Conservation (phyloP, 2,888 invertebrate species). For the Hyppa rectilinea region DNA sequence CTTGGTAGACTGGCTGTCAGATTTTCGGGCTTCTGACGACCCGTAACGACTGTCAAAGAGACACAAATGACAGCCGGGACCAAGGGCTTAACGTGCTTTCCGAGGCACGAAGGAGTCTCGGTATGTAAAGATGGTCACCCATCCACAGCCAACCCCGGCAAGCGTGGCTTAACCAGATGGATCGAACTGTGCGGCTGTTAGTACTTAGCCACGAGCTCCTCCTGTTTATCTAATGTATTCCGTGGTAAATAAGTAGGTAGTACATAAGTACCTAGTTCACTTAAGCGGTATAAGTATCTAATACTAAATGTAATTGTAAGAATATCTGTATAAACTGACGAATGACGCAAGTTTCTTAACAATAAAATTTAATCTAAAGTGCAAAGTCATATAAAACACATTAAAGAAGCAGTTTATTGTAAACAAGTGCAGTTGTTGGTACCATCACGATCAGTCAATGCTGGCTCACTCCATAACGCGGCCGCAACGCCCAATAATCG, state of each 20-base stretch:
- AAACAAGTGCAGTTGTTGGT: constrained; percentile 88
- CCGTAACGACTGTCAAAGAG: no score
- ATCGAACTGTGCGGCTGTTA: no score
- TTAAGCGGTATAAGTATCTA: background rate
- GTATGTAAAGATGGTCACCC: no score
- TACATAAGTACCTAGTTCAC: background rate
- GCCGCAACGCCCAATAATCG: constrained; percentile 78
- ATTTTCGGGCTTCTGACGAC: no score
- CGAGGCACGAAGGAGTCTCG: no score
- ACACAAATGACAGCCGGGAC: no score
- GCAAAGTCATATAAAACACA: constrained; percentile 88
- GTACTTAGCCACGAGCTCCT: no score
- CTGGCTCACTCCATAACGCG: constrained; percentile 80
- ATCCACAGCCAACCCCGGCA: no score
- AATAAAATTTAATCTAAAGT: constrained; percentile 86
- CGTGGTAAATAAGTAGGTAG: background rate
- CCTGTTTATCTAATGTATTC: background rate
- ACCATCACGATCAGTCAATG: constrained; percentile 84
- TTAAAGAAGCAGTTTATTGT: constrained; percentile 87
- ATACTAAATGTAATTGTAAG: constrained; percentile 56
- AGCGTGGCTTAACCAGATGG: no score
- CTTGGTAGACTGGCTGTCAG: no score
- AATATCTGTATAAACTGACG: constrained; percentile 68
- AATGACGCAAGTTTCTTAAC: constrained; percentile 81
- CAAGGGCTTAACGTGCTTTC: no score